Conservation (phyloP, 2,888 invertebrate species). For the Ferrisia virgata region DNA sequence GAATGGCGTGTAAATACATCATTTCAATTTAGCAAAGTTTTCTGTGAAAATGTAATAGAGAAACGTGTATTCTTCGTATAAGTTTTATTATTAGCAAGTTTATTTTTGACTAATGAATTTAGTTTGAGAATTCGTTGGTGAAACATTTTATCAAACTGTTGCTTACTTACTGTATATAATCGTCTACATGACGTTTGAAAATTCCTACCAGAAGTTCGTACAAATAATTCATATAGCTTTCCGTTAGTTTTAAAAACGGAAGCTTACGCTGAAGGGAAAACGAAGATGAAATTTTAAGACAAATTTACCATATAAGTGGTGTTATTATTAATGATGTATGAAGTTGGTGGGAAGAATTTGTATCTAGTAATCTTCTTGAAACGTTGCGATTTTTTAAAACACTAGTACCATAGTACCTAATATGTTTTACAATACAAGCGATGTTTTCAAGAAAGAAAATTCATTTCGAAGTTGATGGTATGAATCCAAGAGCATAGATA, state of each 20-base stretch:
- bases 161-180: not conserved
- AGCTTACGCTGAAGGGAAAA: not conserved
- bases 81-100: slow-evolving; percentile 8
- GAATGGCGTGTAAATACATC: not conserved
- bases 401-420: too few species aligned
- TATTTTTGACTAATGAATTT: slow-evolving; percentile 9
- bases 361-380: not conserved
- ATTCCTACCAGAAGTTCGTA: not conserved
- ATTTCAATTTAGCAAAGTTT: not conserved
- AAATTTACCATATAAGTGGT: not conserved
- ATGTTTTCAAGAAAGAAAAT: too few species aligned
- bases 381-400: not conserved
- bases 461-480: too few species aligned
- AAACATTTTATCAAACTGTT: slow-evolving; percentile 4
- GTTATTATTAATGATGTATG: slow-evolving; percentile 5
- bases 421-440: not conserved
- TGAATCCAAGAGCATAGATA: too few species aligned
- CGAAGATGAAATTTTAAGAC: slow-evolving; percentile 9
- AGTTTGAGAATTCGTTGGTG: not conserved
- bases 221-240: slow-evolving; percentile 7
- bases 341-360: not conserved
- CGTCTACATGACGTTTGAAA: not conserved
- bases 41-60: not conserved
- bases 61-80: not conserved
- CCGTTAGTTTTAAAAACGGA: slow-evolving; percentile 9